Percentiles rank a stretch among this genome's conserved stretches.
Conservation (phyloP, 2,888 invertebrate species). For the Drosophila sordidula region DNA sequence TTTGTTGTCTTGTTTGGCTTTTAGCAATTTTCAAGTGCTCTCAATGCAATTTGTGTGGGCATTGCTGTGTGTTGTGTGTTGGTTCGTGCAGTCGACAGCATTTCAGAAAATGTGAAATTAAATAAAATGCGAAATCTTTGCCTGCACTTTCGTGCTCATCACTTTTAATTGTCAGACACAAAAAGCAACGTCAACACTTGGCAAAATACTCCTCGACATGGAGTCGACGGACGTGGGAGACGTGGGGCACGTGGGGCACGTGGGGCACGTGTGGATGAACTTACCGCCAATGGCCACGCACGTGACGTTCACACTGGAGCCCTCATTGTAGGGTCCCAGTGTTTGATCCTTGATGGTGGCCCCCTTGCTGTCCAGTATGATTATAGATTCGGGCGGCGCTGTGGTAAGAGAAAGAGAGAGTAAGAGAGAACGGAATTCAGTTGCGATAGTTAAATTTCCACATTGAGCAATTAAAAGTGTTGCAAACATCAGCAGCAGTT, state of each 20-base stretch:
- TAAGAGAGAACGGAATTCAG: slow-evolving; percentile 21
- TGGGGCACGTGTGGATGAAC: slow-evolving; percentile 68
- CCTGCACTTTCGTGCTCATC: slow-evolving; percentile 71
- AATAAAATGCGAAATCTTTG: slow-evolving; percentile 75
- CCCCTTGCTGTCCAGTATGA: slow-evolving; percentile 92
- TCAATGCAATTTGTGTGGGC: slow-evolving; percentile 79
- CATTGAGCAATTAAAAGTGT: not conserved
- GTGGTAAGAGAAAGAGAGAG: too few relatives aligned
- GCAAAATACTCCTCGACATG: slow-evolving; percentile 20
- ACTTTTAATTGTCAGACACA: slow-evolving; percentile 79
- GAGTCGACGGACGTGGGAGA: not conserved
- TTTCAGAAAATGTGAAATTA: slow-evolving; percentile 74
- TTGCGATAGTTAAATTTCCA: not conserved
- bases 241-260: slow-evolving; percentile 32
- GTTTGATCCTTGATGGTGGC: slow-evolving; percentile 90
- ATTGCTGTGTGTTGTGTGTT: slow-evolving; percentile 52
- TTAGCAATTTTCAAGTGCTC: slow-evolving; percentile 82
- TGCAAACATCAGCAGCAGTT: not conserved
- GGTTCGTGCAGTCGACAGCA: slow-evolving; percentile 72
- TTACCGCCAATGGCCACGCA: slow-evolving; percentile 95
- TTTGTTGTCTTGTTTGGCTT: slow-evolving; percentile 82
- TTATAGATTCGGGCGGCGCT: slow-evolving; percentile 93
- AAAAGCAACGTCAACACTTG: slow-evolving; percentile 74
- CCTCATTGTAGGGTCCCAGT: slow-evolving; percentile 94
- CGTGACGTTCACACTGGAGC: slow-evolving; percentile 91